Conservation (phyloP, 53 echinoderm and acorn worm genomes). For the Luidia sarsii region DNA sequence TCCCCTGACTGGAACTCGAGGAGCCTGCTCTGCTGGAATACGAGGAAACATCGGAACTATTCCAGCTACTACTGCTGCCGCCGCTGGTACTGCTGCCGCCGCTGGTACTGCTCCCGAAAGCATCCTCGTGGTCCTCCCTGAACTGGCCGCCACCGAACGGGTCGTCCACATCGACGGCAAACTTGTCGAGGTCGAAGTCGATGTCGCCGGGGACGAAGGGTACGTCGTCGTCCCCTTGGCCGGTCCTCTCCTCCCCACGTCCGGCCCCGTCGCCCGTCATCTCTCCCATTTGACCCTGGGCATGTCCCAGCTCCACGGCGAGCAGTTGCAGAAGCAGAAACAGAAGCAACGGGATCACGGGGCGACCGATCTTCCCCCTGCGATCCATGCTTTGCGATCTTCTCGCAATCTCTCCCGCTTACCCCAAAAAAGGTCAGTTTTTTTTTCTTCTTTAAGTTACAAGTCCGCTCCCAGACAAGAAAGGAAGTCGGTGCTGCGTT, state of each 20-base stretch:
- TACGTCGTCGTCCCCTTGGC: not conserved
- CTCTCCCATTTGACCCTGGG: not conserved
- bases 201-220: not conserved
- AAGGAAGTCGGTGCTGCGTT: no score
- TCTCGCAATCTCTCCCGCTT: no score
- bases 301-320: no score
- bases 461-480: no score
- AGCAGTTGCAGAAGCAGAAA: no score
- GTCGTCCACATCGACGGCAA: not conserved
- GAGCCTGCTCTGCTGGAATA: not conserved
- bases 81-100: not conserved
- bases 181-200: not conserved
- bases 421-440: no score
- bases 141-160: not conserved
- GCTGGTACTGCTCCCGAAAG: not conserved
- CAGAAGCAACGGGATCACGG: no score
- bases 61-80: not conserved
- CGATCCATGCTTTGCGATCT: no score
- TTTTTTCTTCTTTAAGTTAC: no score
- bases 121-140: not conserved
- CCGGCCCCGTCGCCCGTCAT: not conserved
- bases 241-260: not conserved
- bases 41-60: not conserved
- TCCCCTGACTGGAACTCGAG: not conserved
- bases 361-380: no score